Conservation (phyloP, 2,113 vertebrate species). For the Etheostoma cragini region DNA sequence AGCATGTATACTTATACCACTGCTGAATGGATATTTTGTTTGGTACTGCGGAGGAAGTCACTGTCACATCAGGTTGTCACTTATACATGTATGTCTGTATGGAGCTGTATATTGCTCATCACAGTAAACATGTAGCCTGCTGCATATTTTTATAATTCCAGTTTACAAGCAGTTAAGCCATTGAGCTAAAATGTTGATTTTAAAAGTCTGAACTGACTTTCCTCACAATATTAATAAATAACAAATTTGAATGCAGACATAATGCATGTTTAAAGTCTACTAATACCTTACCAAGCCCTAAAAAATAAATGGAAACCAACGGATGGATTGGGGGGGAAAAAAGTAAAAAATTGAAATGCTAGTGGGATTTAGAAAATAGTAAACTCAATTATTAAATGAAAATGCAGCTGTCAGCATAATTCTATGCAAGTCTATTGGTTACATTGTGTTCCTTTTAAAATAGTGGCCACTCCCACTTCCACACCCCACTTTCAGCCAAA, state of each 20-base stretch:
- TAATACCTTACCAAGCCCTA: background rate
- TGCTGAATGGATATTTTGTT: background rate
- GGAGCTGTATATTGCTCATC: background rate
- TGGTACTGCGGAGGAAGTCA: background rate
- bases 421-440: background rate
- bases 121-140: background rate
- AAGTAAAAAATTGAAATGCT: background rate
- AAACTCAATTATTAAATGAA: background rate
- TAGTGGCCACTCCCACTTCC: constrained; percentile 17
- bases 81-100: background rate
- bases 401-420: background rate
- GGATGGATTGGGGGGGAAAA: background rate
- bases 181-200: background rate
- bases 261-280: background rate
- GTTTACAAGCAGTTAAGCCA: background rate
- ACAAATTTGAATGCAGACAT: background rate
- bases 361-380: background rate
- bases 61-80: background rate
- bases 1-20: background rate
- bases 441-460: background rate
- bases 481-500: constrained; percentile 4
- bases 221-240: background rate
- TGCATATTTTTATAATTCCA: background rate
- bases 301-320: background rate
- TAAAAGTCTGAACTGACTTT: background rate